Conservation (phyloP, 2,888 invertebrate species). For the Tethea ocularis region DNA sequence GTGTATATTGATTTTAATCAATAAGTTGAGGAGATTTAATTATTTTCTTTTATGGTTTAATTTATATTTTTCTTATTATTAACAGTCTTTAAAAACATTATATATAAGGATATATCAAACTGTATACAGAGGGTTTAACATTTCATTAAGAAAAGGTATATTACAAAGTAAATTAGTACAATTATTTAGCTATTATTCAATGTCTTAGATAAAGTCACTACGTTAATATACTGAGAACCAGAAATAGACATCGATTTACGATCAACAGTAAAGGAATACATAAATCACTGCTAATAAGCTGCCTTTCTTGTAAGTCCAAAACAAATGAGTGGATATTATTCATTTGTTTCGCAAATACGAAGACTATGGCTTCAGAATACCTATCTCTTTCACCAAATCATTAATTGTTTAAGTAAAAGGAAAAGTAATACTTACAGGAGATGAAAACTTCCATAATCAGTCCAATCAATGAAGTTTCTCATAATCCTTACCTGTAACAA, state of each 20-base stretch:
- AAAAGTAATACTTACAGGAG: neutral
- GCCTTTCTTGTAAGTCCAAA: conserved; percentile 27
- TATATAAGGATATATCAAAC: no score
- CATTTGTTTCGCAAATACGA: conserved; percentile 13
- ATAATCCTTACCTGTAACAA: conserved; percentile 45
- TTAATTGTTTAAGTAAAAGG: neutral
- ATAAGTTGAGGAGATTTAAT: no score
- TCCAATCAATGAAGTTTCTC: neutral
- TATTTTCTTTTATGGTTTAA: no score
- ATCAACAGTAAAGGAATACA: conserved; percentile 30
- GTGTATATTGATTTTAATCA: neutral
- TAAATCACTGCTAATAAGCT: conserved; percentile 39
- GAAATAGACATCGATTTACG: conserved; percentile 23
- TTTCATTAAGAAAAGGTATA: neutral
- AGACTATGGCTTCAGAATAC: conserved; percentile 5
- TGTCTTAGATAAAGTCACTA: conserved; percentile 12
- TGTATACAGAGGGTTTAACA: no score
- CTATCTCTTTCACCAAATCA: neutral
- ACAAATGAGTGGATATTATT: conserved; percentile 25
- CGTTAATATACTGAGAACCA: conserved; percentile 27
- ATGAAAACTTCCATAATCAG: neutral
- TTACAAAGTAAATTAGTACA: neutral
- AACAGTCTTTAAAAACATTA: no score
- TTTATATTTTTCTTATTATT: no score
- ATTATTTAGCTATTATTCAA: conserved; percentile 11